Evolutionary conservation across 2,113 vertebrate genomes (phyloP), one percentile per base, ranked within the genome.

Genomic region (Orycteropus afer): DNA sequence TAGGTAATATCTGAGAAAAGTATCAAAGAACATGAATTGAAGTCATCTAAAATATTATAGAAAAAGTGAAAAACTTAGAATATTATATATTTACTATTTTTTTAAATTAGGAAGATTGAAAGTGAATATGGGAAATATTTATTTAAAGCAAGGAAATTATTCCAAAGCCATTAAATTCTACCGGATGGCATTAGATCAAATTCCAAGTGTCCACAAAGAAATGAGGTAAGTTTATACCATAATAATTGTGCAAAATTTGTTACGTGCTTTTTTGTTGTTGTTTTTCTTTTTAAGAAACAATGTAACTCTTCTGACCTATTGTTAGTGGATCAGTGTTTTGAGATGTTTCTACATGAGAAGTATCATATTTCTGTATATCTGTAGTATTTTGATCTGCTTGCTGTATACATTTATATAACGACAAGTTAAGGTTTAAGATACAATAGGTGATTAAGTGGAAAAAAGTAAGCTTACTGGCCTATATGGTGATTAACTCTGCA

Each of bases 101-200:
- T 98, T 97, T 81, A 95, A n/a, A 77, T 96, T 95, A 99, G 99
- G 99, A 53, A 98, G 98, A 40, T 96, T 99, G 90, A 99, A 99
- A 97, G 99, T 99, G 89, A 99, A 99, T 97, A 99, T 99, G 99
- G 99, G 98, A 97, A 99, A 99, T 97, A 99, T 99, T 96, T 99
- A 99, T 96, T 98, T 99, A 96, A 99, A 99, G 94, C 99, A 99
- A 97, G 99, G 98, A 94, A 99, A 99, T 98, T 99, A 99, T 97
- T 99, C 99, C 67, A 99, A 99, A 97, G 99, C 99, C 61, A 99
- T 99, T 94, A 99, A 99, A 96, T 99, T 99, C 98, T 99, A 99
- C 97, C 99, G 99, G 63, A 99, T 99, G 99, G 99, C 99, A 20
- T 98, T 99, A 96, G 99, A 99, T 97, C 99, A 99, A 97, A 99